Conservation (phyloP, 1,140 invertebrate genomes). For the Caenorhabditis brenneri region DNA sequence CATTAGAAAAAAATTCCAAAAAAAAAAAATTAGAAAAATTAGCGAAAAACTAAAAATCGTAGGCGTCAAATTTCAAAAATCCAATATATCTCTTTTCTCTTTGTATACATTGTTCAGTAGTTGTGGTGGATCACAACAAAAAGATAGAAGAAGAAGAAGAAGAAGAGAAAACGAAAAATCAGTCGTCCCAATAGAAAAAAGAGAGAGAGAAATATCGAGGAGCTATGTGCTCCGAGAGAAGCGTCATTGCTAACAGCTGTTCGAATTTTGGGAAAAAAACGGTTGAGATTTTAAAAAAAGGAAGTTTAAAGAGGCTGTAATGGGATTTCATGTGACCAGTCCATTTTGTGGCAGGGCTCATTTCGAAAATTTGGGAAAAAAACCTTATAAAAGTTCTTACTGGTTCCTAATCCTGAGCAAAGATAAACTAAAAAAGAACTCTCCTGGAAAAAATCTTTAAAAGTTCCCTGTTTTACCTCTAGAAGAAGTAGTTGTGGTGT, state of each 20-base stretch:
- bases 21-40: too few species aligned
- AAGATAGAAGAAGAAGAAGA: not conserved
- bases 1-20: not conserved
- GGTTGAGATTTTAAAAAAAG: not conserved
- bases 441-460: not conserved
- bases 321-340: too few species aligned
- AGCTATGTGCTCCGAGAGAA: not conserved
- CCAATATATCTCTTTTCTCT: not conserved
- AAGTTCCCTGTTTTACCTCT: not conserved
- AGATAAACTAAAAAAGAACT: not conserved
- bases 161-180: not conserved
- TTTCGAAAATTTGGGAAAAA: too few species aligned
- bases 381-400: too few species aligned
- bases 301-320: too few species aligned
- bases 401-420: not conserved
- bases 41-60: not conserved
- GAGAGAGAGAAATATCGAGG: not conserved
- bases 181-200: not conserved
- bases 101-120: not conserved
- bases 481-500: not conserved
- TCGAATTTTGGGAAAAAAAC: not conserved
- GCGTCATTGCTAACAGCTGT: constrained; percentile 27
- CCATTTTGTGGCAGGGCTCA: too few species aligned
- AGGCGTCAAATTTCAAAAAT: constrained; percentile 24
- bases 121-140: constrained; percentile 5